Evolutionary conservation across 2,113 vertebrate genomes (phyloP), one percentile per base, ranked within the genome.

Genomic region (Scomber colias): DNA sequence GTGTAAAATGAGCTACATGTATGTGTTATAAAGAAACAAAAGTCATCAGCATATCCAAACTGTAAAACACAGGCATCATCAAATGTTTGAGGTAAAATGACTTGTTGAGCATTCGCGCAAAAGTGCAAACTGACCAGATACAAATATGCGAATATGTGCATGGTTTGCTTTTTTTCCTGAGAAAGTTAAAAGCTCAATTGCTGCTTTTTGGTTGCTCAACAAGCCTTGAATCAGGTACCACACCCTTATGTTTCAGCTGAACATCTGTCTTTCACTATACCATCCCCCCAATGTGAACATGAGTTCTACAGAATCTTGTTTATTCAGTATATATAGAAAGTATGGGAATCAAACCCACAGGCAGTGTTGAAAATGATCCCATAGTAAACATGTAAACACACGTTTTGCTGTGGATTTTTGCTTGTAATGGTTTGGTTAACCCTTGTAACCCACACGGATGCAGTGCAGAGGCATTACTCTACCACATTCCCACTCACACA

Each of bases 201-300:
- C 27, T 50, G 10, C 60, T 72, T 83, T 63, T 79, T n/a, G 60
- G 66, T 87, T 86, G 50, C 81, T 76, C 59, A 90, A 79, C 68
- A 70, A 46, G 17, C 81, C 61, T n/a, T 76, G 71, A 78, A 84
- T 86, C 75, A 71, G 63, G 50, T 83, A 61, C 90, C 87, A 89
- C 85, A 65, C 89, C 90, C 92, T 80, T 45, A 57, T 71, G 66
- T 40, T 66, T 85, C 64, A 80, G 50, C 56, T 59, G 73, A 88
- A 90, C 87, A 91, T 92, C 88, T 91, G 88, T 75, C 83, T 91
- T 27, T 19, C 67, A 82, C 79, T 59, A 72, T 40, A 40, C 69
- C 74, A 65, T 60, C 45, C 21, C 74, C 50, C 48, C 35, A 14
- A 46, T 5, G 44, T 55, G 35, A 82, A 64, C 50, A 76, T 50